A percentile compares a stretch with the other conserved stretches of the same genome.
These are phyloP conservation scores for Nothoprocta pentlandii DNA, from an alignment of 2,113 vertebrate species.

Conservation along the genomic window DNA sequence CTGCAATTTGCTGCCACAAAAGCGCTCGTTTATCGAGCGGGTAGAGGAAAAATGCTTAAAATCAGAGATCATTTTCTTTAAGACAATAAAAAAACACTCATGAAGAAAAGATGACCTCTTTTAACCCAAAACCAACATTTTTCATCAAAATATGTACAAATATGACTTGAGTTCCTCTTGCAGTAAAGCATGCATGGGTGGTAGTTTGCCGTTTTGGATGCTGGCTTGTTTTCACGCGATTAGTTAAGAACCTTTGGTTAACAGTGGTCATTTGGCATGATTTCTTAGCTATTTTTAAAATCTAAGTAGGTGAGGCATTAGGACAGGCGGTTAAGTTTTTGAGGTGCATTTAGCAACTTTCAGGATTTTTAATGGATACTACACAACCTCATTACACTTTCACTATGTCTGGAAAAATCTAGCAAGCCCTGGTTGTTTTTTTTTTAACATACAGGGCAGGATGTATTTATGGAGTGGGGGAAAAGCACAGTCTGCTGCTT, in stretches of 20 bases:
- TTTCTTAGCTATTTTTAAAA: conserved; percentile 16
- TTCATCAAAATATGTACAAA: not conserved
- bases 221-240: conserved; percentile 39
- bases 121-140: not conserved
- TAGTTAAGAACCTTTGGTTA: conserved; percentile 40
- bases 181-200: not conserved
- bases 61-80: not conserved
- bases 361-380: not conserved
- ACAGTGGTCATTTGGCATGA: not conserved
- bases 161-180: not conserved
- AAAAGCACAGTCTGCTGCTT: not conserved
- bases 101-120: not conserved
- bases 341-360: conserved; percentile 3
- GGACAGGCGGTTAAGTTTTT: not conserved
- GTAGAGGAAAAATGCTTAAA: conserved; percentile 1
- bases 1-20: fast-evolving
- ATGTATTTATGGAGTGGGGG: not conserved
- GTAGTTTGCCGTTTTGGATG: not conserved
- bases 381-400: not conserved
- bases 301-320: not conserved
- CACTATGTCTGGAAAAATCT: not conserved
- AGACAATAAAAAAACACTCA: not conserved
- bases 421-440: not conserved
- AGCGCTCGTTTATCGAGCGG: not conserved
- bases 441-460: not conserved